Conservation (phyloP, 2,113 vertebrate species). For the Tachysurus fulvidraco region DNA sequence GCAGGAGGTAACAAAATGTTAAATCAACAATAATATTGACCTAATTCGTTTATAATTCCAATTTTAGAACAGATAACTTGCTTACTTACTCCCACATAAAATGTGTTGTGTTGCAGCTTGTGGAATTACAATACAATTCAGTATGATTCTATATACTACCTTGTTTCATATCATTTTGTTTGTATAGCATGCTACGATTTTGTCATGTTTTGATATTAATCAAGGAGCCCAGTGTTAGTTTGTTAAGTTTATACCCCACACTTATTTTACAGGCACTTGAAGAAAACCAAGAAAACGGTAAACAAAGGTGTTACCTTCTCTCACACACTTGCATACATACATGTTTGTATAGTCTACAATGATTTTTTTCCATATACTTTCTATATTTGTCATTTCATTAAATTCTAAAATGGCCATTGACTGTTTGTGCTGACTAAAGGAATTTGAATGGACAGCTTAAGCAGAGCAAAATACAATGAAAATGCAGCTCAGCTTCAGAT, state of each 20-base stretch:
- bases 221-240: background rate
- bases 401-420: slow-evolving; percentile 22
- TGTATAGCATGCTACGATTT: background rate
- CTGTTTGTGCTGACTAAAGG: slow-evolving; percentile 56
- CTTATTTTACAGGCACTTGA: background rate
- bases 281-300: background rate
- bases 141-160: background rate
- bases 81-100: background rate
- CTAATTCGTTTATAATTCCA: background rate
- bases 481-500: slow-evolving; percentile 63
- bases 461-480: slow-evolving; percentile 60
- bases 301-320: background rate
- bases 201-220: background rate
- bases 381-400: background rate
- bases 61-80: background rate
- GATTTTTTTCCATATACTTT: background rate
- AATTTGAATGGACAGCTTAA: slow-evolving; percentile 53
- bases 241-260: background rate
- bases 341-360: background rate
- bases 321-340: background rate
- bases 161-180: background rate
- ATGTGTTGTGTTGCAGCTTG: background rate
- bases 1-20: background rate
- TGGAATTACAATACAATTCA: background rate
- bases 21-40: background rate